These are phyloP conservation scores for Dryomyza anilis DNA, from an alignment of 2,888 invertebrate genomes.

Conservation along the genomic window DNA sequence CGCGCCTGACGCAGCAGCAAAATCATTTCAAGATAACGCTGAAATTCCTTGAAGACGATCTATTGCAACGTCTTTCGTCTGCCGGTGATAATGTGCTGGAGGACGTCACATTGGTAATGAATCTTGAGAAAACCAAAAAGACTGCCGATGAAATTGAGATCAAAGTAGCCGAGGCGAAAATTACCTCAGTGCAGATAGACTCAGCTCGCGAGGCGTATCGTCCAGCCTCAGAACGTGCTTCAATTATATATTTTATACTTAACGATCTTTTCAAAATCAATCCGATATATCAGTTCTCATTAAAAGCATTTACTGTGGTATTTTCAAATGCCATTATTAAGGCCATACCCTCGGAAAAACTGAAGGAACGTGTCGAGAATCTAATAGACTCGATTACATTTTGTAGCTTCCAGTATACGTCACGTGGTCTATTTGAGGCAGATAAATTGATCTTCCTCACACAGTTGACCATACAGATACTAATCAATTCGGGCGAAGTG, in stretches of 20 bases:
- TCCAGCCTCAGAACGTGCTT: slow-evolving; percentile 83
- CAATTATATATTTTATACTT: slow-evolving; percentile 89
- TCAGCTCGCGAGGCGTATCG: slow-evolving; percentile 87
- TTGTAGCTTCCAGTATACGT: slow-evolving; percentile 85
- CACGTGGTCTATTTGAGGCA: slow-evolving; percentile 86
- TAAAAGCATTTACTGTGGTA: slow-evolving; percentile 91
- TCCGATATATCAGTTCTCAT: slow-evolving; percentile 93
- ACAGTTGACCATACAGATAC: slow-evolving; percentile 82
- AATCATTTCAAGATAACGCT: slow-evolving; percentile 93
- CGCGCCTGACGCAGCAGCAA: slow-evolving; percentile 86
- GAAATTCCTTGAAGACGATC: slow-evolving; percentile 89
- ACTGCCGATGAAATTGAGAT: slow-evolving; percentile 89
- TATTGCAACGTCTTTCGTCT: slow-evolving; percentile 82
- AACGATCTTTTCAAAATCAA: slow-evolving; percentile 92
- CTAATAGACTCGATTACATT: slow-evolving; percentile 88
- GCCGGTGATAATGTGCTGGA: slow-evolving; percentile 92
- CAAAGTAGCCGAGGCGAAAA: slow-evolving; percentile 85
- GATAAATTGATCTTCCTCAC: slow-evolving; percentile 91
- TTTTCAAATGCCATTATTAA: slow-evolving; percentile 78
- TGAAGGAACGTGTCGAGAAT: slow-evolving; percentile 74
- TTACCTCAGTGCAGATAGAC: slow-evolving; percentile 86
- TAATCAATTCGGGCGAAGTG: slow-evolving; percentile 67
- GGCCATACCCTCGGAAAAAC: slow-evolving; percentile 72
- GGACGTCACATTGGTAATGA: slow-evolving; percentile 87
- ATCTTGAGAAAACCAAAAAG: slow-evolving; percentile 90